These are phyloP conservation scores for Drosophila mulleri DNA, from an alignment of 2,888 invertebrate species.

Conservation along the genomic window DNA sequence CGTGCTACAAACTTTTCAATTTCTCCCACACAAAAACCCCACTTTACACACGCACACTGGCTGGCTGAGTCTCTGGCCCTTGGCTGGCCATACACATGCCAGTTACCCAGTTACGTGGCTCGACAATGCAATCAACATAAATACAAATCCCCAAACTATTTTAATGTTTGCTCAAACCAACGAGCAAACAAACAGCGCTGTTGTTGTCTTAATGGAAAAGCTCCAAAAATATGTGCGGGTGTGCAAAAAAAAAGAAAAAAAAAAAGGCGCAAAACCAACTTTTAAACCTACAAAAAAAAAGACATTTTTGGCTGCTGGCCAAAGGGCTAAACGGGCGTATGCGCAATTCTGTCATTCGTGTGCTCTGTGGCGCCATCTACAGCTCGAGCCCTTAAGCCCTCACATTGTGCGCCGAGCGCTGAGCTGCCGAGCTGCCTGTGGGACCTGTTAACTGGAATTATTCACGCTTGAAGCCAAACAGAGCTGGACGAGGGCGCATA, in stretches of 20 bases:
- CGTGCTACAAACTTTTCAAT: conserved; percentile 64
- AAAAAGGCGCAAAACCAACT: conserved; percentile 30
- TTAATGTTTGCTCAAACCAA: conserved; percentile 66
- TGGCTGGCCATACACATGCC: conserved; percentile 27
- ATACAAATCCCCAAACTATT: conserved; percentile 81
- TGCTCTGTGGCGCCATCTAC: conserved; percentile 35
- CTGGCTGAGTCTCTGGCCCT: not conserved
- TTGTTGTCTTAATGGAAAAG: conserved; percentile 64
- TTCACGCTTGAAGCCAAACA: conserved; percentile 6
- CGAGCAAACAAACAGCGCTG: conserved; percentile 26
- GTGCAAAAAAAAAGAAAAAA: not conserved
- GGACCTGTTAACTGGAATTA: conserved; percentile 42
- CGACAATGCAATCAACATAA: conserved; percentile 79
- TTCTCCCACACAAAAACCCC: conserved; percentile 70
- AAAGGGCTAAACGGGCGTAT: conserved; percentile 61
- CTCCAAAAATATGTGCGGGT: conserved; percentile 32
- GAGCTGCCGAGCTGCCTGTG: conserved; percentile 18
- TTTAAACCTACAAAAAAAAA: conserved; percentile 63
- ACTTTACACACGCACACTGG: conserved; percentile 35
- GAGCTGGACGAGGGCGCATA: too few species aligned
- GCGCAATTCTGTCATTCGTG: conserved; percentile 31
- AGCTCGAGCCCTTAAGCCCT: conserved; percentile 31
- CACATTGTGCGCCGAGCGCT: conserved; percentile 9
- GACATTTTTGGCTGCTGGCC: conserved; percentile 54
- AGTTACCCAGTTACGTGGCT: conserved; percentile 47